Conservation (phyloP, 1,140 invertebrate species). For the Ptiloglossa arizonensis region DNA sequence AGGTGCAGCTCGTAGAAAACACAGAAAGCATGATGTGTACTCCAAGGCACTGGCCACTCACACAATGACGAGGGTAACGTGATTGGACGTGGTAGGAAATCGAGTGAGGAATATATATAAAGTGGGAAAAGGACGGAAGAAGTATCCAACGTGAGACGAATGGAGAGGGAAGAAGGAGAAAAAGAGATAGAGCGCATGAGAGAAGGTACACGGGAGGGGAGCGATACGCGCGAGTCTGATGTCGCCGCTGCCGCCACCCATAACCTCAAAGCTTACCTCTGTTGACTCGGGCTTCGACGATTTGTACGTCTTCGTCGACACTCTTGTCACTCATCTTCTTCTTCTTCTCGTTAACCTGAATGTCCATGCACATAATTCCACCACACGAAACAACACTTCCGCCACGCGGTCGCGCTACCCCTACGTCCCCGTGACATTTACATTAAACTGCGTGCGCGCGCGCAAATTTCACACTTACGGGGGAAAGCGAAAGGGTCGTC, state of each 20-base stretch:
- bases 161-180: not conserved
- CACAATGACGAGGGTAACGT: constrained; percentile 6
- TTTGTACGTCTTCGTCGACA: constrained; percentile 78
- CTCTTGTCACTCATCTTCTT: constrained; percentile 78
- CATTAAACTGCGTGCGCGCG: constrained; percentile 60
- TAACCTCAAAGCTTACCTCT: constrained; percentile 76
- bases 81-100: constrained; percentile 27
- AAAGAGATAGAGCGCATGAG: not conserved
- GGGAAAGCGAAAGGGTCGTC: constrained; percentile 41
- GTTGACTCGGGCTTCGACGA: constrained; percentile 74
- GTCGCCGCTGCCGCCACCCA: constrained; percentile 58
- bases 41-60: not conserved
- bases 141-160: constrained; percentile 3
- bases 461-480: constrained; percentile 53
- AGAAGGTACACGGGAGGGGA: not conserved
- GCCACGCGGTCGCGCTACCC: constrained; percentile 43
- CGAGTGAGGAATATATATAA: not conserved
- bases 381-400: constrained; percentile 58
- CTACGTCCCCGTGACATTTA: constrained; percentile 73
- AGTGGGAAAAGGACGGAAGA: constrained; percentile 9
- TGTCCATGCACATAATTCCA: constrained; percentile 81
- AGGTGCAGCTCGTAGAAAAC: constrained; percentile 31
- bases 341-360: constrained; percentile 79
- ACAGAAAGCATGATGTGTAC: constrained; percentile 31
- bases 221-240: constrained; percentile 45